Evolutionary conservation across 2,797 vertebrate species (phyloP).

Genomic region (Chelmon rostratus): DNA sequence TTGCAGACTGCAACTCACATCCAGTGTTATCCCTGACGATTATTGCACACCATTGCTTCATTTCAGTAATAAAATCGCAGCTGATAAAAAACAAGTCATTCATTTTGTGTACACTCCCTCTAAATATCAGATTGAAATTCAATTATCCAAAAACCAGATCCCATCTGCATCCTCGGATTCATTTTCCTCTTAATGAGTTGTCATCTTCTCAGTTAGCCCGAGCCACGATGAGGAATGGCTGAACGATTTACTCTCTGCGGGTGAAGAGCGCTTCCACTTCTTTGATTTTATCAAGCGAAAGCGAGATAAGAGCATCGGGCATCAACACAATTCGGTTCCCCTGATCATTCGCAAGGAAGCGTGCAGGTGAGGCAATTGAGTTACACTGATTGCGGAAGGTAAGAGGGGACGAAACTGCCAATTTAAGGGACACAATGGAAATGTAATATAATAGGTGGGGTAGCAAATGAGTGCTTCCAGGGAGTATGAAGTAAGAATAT

Average conservation of each 20-base stretch:
- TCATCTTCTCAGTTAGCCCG: slow-evolving; percentile 63
- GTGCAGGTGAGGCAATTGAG: slow-evolving; percentile 47
- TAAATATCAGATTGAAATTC: slow-evolving; percentile 77
- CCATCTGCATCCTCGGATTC: slow-evolving; percentile 72
- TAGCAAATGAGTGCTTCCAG: slow-evolving; percentile 38
- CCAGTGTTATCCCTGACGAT: slow-evolving; percentile 46
- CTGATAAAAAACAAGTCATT: slow-evolving; percentile 69
- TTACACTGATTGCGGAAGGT: slow-evolving; percentile 45
- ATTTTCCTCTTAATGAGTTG: slow-evolving; percentile 78
- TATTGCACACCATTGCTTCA: slow-evolving; percentile 54
- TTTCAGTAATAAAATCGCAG: slow-evolving; percentile 60
- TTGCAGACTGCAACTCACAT: slow-evolving; percentile 45
- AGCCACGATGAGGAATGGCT: slow-evolving; percentile 58
- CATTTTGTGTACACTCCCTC: slow-evolving; percentile 61
- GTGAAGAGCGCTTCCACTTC: slow-evolving; percentile 49
- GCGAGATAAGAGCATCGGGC: slow-evolving; percentile 48
- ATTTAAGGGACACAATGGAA: slow-evolving; percentile 47
- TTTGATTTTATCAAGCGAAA: slow-evolving; percentile 63
- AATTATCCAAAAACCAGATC: slow-evolving; percentile 74
- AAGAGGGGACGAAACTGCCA: slow-evolving; percentile 42
- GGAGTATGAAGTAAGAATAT: slow-evolving; percentile 22
- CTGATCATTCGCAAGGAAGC: slow-evolving; percentile 33
- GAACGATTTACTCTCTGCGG: slow-evolving; percentile 53
- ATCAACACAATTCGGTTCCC: slow-evolving; percentile 44
- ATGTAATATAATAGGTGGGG: slow-evolving; percentile 44